These are phyloP conservation scores for Chionodraco myersi DNA, from an alignment of 2,113 vertebrate genomes.

Conservation along the genomic window DNA sequence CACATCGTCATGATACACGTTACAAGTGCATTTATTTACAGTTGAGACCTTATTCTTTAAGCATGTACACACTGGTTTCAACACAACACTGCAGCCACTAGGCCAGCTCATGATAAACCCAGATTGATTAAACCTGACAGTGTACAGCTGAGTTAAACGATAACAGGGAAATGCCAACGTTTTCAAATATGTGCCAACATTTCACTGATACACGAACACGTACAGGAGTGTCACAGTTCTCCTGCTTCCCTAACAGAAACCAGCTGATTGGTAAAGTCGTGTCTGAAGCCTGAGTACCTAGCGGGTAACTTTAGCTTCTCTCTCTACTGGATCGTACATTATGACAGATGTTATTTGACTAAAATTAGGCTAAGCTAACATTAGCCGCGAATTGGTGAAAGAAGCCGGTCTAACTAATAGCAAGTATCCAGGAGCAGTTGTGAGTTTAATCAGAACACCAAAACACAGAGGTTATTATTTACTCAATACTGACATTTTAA, in stretches of 20 bases:
- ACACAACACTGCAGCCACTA: conserved; percentile 43
- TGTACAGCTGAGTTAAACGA: background rate
- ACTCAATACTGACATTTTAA: background rate
- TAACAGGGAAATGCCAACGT: conserved; percentile 28
- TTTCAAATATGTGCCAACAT: conserved; percentile 22
- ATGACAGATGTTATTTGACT: conserved; percentile 79
- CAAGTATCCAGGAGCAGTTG: background rate
- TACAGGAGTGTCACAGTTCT: background rate
- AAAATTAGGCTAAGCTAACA: conserved; percentile 66
- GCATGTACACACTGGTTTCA: conserved; percentile 6
- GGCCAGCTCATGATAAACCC: conserved; percentile 29
- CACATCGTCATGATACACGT: conserved; percentile 19
- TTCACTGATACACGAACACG: conserved; percentile 10
- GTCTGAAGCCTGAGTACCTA: conserved; percentile 3
- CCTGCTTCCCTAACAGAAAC: conserved; percentile 10
- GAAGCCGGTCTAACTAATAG: conserved; percentile 62
- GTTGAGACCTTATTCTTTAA: background rate
- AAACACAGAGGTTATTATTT: background rate
- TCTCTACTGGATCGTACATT: conserved; percentile 60
- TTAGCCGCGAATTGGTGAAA: conserved; percentile 61
- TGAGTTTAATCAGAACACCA: background rate
- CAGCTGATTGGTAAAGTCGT: conserved; percentile 27
- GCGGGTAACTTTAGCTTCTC: conserved; percentile 58
- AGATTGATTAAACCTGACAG: conserved; percentile 18
- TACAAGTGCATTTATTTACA: conserved; percentile 20